These are phyloP conservation scores for Mandrillus leucophaeus DNA, from an alignment of 2,113 vertebrate species.

Conservation along the genomic window DNA sequence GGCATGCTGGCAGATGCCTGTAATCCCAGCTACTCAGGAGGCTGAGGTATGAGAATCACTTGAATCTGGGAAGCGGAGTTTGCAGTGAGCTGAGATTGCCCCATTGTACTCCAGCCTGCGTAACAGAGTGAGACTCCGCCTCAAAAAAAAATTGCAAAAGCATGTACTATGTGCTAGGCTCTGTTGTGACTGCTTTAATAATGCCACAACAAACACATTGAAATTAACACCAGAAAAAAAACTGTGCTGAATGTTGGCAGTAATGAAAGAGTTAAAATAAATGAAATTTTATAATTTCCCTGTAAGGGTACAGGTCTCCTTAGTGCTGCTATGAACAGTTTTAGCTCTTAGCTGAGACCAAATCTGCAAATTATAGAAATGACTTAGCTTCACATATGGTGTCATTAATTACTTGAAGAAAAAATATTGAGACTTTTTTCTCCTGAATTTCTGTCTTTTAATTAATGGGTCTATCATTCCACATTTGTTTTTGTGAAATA, in stretches of 20 bases:
- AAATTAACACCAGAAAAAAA: neutral
- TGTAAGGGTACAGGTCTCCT: neutral
- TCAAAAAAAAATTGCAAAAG: too few species aligned
- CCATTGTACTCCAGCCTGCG: too few species aligned
- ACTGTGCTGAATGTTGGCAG: neutral
- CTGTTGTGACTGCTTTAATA: neutral
- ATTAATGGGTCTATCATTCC: neutral
- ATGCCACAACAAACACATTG: neutral
- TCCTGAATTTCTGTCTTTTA: conserved; percentile 11
- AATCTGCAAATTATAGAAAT: conserved; percentile 23
- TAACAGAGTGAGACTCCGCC: too few species aligned
- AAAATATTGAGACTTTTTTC: conserved; percentile 25
- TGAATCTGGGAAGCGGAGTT: too few species aligned
- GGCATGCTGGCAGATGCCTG: too few species aligned
- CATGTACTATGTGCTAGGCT: neutral
- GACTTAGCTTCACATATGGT: neutral
- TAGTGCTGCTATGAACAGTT: neutral
- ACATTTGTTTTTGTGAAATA: neutral
- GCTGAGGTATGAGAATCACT: too few species aligned
- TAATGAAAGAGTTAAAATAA: conserved; percentile 14
- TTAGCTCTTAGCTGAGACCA: neutral
- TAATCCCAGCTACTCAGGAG: too few species aligned
- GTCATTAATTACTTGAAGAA: neutral
- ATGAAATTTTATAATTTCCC: neutral
- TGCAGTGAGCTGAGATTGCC: too few species aligned